Conservation (phyloP, 2,797 vertebrate genomes). For the Staurois parvus region DNA sequence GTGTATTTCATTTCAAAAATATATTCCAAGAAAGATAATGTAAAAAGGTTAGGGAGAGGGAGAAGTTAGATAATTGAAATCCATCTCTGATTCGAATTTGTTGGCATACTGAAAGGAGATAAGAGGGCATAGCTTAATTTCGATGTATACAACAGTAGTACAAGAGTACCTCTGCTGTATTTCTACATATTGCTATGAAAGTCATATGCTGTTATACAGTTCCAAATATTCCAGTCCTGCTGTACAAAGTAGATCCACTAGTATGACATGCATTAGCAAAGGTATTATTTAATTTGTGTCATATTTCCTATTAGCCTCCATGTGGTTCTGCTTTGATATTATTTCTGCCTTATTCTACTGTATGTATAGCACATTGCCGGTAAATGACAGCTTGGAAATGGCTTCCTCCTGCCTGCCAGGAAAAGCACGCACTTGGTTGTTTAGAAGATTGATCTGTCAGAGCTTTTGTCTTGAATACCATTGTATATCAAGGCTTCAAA, state of each 20-base stretch:
- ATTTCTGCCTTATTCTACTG: conserved; percentile 53
- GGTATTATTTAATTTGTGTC: not conserved
- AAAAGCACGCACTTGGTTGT: conserved; percentile 49
- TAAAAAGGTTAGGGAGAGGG: too few relatives aligned
- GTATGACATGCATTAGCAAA: not conserved
- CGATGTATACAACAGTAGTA: too few relatives aligned
- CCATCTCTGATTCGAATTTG: not conserved
- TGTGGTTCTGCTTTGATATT: conserved; percentile 29
- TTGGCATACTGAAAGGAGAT: not conserved
- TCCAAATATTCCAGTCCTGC: not conserved
- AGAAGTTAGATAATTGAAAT: not conserved
- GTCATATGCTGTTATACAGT: not conserved
- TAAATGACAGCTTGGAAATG: conserved; percentile 62
- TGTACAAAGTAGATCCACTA: not conserved
- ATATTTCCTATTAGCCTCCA: conserved; percentile 27
- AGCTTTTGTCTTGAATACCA: conserved; percentile 56
- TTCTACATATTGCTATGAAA: not conserved
- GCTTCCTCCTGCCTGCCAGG: conserved; percentile 47
- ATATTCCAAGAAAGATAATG: too few relatives aligned
- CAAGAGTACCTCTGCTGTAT: not conserved
- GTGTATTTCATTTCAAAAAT: not conserved
- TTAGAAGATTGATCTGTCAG: conserved; percentile 61
- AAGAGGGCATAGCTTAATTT: not conserved
- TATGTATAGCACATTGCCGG: conserved; percentile 44
- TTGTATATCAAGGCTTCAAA: conserved; percentile 58